Percentiles rank a stretch among this genome's conserved stretches.
These are phyloP conservation scores for Heliconius hewitsoni DNA, from an alignment of 1,140 invertebrate genomes.

Conservation along the genomic window DNA sequence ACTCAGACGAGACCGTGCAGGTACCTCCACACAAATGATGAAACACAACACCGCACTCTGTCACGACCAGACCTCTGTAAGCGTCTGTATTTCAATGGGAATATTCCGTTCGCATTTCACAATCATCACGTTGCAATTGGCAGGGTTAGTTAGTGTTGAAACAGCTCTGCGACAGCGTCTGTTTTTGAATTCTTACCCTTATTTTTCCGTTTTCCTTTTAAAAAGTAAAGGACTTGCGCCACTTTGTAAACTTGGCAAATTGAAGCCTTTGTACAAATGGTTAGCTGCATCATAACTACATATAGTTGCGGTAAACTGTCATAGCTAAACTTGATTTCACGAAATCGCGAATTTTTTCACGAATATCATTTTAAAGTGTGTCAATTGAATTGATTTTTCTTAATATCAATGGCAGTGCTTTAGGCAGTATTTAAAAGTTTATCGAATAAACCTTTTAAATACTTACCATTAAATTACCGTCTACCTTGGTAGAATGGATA, in stretches of 20 bases:
- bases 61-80: neutral
- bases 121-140: conserved; percentile 8
- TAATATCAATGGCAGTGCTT: neutral
- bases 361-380: conserved; percentile 47
- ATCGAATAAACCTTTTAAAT: too few relatives aligned
- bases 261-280: conserved; percentile 38
- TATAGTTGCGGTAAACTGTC: conserved; percentile 40
- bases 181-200: neutral
- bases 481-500: too few relatives aligned
- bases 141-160: neutral
- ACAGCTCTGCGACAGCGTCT: neutral
- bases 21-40: neutral
- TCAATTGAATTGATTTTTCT: conserved; percentile 19
- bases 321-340: conserved; percentile 7
- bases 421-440: too few relatives aligned
- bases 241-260: conserved; percentile 36
- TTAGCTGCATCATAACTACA: conserved; percentile 36
- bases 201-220: conserved; percentile 27
- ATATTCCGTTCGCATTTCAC: neutral
- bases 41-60: neutral
- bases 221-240: conserved; percentile 31
- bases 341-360: neutral
- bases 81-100: neutral
- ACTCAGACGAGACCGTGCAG: neutral
- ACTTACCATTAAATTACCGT: too few relatives aligned